Conservation (phyloP, 2,888 invertebrate genomes). For the Gisinianus flammeolus region DNA sequence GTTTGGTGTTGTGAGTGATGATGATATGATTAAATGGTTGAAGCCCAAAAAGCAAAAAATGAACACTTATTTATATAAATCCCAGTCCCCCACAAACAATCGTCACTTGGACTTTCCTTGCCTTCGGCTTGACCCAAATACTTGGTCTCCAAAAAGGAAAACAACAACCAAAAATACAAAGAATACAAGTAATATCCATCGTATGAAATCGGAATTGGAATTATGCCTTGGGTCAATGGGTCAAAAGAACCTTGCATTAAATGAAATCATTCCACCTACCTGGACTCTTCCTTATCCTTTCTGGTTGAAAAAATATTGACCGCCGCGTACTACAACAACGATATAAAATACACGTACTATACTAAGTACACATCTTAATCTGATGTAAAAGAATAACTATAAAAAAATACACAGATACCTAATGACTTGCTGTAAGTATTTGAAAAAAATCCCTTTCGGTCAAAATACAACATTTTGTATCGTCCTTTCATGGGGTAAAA, state of each 20-base stretch:
- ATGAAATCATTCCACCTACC: conserved; percentile 49
- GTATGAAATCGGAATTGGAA: conserved; percentile 5
- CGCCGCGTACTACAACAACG: not conserved
- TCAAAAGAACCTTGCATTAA: no score
- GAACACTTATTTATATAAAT: conserved; percentile 12
- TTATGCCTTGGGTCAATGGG: conserved; percentile 34
- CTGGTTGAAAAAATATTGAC: conserved; percentile 51
- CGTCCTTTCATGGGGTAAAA: no score
- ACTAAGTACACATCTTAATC: no score
- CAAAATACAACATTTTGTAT: no score
- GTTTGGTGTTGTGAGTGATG: not conserved
- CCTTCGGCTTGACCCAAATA: conserved; percentile 45
- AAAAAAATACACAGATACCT: no score
- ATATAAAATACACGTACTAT: not conserved
- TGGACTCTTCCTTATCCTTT: conserved; percentile 54
- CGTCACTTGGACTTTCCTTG: conserved; percentile 51
- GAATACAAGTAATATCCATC: conserved; percentile 33
- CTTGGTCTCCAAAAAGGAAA: conserved; percentile 50
- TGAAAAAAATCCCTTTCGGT: no score
- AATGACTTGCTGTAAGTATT: no score
- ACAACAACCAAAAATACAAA: not conserved
- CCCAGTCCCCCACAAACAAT: not conserved
- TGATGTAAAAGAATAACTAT: no score
- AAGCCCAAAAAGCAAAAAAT: conserved; percentile 42
- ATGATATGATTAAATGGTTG: conserved; percentile 50